Evolutionary conservation across 2,113 vertebrate species (phyloP).

Genomic region (Prinia subflava): DNA sequence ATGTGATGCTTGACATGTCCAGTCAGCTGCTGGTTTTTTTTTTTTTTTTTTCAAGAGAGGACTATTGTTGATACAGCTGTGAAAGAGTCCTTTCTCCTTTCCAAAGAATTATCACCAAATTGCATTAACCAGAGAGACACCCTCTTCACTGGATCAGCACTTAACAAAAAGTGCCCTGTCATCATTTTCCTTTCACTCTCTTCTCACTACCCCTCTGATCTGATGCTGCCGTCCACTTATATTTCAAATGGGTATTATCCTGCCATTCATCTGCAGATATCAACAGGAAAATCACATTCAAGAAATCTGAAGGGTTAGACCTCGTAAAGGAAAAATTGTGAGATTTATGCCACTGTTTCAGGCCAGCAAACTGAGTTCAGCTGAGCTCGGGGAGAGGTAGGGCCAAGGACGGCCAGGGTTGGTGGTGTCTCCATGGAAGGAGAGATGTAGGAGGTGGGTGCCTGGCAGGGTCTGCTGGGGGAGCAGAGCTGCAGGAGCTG

Average conservation of each 20-base stretch:
- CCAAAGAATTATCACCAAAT: constrained; percentile 43
- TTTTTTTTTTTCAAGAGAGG: not conserved
- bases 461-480: not conserved
- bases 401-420: not conserved
- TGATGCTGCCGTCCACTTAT: not conserved
- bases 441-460: accelerated
- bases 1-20: constrained; percentile 69
- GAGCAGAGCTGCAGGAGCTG: not conserved
- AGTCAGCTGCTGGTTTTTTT: constrained; percentile 66
- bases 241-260: not conserved
- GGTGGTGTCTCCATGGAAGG: not conserved
- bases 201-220: not conserved
- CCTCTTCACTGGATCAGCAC: not conserved
- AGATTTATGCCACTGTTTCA: not conserved
- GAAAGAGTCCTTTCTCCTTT: constrained; percentile 26
- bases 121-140: constrained; percentile 46
- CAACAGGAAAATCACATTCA: not conserved
- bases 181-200: not conserved
- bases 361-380: not conserved
- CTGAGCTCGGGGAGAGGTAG: not conserved
- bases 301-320: not conserved
- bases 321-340: not conserved
- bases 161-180: not conserved
- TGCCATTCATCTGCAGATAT: not conserved
- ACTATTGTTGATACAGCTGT: constrained; percentile 75